A percentile compares a stretch with the other conserved stretches of the same genome.
These are phyloP conservation scores for Terrapene triunguis DNA, from an alignment of 2,113 vertebrate genomes.

Conservation along the genomic window DNA sequence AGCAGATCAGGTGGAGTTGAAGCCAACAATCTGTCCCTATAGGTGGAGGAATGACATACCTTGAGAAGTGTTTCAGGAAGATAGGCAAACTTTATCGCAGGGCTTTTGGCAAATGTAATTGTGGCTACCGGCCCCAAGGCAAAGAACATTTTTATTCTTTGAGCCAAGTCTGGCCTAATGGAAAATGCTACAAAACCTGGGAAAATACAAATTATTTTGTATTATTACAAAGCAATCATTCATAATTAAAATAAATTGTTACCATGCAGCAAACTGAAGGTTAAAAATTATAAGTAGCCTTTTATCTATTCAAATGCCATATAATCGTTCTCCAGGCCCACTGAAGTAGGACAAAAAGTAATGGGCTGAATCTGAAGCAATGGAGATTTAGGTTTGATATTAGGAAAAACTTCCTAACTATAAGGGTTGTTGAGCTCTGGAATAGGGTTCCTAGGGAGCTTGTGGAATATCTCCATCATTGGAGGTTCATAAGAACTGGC, in stretches of 20 bases:
- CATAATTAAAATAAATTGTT: neutral
- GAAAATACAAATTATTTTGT: conserved; percentile 9
- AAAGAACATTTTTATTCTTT: conserved; percentile 88
- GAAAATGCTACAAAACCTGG: conserved; percentile 92
- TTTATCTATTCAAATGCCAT: neutral
- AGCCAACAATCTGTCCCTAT: neutral
- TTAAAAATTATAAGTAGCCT: neutral
- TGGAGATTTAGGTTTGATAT: neutral
- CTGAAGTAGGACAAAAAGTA: neutral
- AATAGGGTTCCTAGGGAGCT: neutral
- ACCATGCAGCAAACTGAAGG: neutral
- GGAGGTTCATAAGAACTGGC: neutral
- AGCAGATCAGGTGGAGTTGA: neutral
- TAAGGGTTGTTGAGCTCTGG: neutral
- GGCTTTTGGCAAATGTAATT: conserved; percentile 77
- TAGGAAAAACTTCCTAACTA: neutral
- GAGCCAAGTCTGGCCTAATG: conserved; percentile 86
- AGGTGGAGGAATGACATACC: conserved; percentile 69
- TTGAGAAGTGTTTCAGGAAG: conserved; percentile 83
- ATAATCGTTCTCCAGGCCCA: neutral
- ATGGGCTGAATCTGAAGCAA: neutral
- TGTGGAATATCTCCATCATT: neutral
- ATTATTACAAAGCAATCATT: neutral
- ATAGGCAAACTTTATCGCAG: conserved; percentile 80
- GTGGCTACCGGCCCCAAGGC: conserved; percentile 89